Evolutionary conservation across 2,888 invertebrate genomes (phyloP).

Genomic region (Stictocephala bisonia): DNA sequence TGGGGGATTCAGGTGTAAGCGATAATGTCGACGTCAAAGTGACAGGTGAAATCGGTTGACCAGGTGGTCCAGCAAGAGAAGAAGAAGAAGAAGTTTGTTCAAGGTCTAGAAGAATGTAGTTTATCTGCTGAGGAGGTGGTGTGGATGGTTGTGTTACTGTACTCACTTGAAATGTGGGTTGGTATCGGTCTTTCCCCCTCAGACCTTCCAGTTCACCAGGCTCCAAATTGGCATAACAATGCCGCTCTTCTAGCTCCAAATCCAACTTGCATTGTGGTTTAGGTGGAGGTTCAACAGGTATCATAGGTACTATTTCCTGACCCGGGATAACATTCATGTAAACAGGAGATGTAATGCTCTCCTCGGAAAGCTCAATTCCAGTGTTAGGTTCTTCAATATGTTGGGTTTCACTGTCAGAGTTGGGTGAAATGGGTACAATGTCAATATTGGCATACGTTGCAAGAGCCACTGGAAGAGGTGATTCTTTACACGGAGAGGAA

Average conservation of each 20-base stretch:
- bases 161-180: constrained; percentile 31
- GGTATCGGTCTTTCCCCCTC: constrained; percentile 27
- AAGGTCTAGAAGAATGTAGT: constrained; percentile 85
- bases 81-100: constrained; percentile 64
- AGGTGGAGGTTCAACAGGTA: constrained; percentile 24
- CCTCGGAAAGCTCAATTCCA: constrained; percentile 13
- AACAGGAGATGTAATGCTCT: constrained; percentile 61
- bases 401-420: not conserved
- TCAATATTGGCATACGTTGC: constrained; percentile 34
- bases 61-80: constrained; percentile 37
- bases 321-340: constrained; percentile 67
- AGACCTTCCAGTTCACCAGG: constrained; percentile 66
- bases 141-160: constrained; percentile 56
- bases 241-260: constrained; percentile 63
- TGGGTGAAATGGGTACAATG: constrained; percentile 16
- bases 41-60: constrained; percentile 49
- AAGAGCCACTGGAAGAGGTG: not conserved
- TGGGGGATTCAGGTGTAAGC: constrained; percentile 68
- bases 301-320: constrained; percentile 58
- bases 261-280: constrained; percentile 24
- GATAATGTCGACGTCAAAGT: constrained; percentile 56
- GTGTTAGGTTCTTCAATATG: constrained; percentile 3
- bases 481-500: not conserved
- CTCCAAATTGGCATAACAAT: constrained; percentile 71
- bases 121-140: constrained; percentile 64